A percentile compares a stretch with the other conserved stretches of the same genome.
phyloP scores from a whole-genome alignment of 2,797 vertebrate species.

The Scarus forsteni region DNA sequence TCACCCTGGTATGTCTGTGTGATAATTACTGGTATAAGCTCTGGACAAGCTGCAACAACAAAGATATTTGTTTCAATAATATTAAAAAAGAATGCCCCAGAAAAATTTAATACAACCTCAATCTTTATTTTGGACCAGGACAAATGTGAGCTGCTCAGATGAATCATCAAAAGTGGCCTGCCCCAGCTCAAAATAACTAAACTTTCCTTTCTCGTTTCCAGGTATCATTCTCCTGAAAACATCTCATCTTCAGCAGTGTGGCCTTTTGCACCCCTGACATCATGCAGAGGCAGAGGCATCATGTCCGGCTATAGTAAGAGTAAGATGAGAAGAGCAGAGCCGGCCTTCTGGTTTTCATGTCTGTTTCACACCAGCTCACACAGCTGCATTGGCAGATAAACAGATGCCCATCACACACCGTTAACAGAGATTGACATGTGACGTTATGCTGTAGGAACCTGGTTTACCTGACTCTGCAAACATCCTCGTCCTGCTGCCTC shows the following conservation, averaged over 20 bases:
- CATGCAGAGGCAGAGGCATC: constrained; percentile 58
- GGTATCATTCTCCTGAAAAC: constrained; percentile 49
- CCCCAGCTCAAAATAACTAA: not conserved
- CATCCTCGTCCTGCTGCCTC: constrained; percentile 36
- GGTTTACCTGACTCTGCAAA: constrained; percentile 76
- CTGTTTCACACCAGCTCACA: constrained; percentile 45
- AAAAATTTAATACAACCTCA: not conserved
- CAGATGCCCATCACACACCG: constrained; percentile 45
- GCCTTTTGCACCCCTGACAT: constrained; percentile 25
- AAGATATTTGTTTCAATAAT: too few relatives aligned
- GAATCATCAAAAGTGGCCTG: too few relatives aligned
- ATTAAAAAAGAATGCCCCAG: not conserved
- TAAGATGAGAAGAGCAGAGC: constrained; percentile 73
- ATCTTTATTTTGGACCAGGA: not conserved
- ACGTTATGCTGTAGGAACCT: constrained; percentile 80
- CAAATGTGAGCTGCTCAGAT: not conserved
- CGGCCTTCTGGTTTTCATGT: constrained; percentile 53
- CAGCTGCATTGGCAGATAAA: constrained; percentile 37
- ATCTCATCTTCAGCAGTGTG: constrained; percentile 7
- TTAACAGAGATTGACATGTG: constrained; percentile 77
- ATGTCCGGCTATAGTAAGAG: constrained; percentile 55
- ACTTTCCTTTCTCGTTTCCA: constrained; percentile 18
- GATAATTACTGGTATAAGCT: too few relatives aligned
- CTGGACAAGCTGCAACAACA: too few relatives aligned
- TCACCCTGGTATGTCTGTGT: too few relatives aligned